These are phyloP conservation scores for Bombylius discolor DNA, from an alignment of 2,888 invertebrate genomes.

Conservation along the genomic window DNA sequence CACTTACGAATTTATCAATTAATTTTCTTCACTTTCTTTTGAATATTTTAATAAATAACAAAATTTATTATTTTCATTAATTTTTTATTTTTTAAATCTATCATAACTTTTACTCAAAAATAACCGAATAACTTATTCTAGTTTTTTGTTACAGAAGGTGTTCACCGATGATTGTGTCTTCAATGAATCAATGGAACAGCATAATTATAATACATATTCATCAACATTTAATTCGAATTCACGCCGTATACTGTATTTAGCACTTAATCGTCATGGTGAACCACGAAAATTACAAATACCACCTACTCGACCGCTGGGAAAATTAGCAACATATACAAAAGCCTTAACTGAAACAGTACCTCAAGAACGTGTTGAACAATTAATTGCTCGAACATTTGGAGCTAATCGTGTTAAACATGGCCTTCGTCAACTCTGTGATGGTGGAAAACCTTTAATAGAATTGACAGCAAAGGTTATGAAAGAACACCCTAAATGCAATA, in stretches of 20 bases:
- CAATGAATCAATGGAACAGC: constrained; percentile 73
- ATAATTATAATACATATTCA: constrained; percentile 77
- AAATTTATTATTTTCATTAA: no score
- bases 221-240: constrained; percentile 59
- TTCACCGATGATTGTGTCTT: constrained; percentile 75
- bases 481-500: constrained; percentile 35
- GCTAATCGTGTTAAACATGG: constrained; percentile 37
- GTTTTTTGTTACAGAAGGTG: constrained; percentile 61
- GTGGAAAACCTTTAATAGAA: constrained; percentile 34
- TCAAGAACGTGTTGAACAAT: constrained; percentile 39
- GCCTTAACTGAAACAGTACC: constrained; percentile 50
- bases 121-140: constrained; percentile 15
- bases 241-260: constrained; percentile 59
- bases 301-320: constrained; percentile 52
- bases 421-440: constrained; percentile 38
- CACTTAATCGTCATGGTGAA: constrained; percentile 58
- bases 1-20: no score
- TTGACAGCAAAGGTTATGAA: constrained; percentile 35
- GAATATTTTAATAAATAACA: no score
- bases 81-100: not conserved
- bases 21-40: no score
- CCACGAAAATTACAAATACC: constrained; percentile 61
- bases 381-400: constrained; percentile 40
- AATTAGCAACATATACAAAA: constrained; percentile 60
- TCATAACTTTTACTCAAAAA: not conserved